Conservation (phyloP, 2,888 invertebrate genomes). For the Athrips mouffetella region DNA sequence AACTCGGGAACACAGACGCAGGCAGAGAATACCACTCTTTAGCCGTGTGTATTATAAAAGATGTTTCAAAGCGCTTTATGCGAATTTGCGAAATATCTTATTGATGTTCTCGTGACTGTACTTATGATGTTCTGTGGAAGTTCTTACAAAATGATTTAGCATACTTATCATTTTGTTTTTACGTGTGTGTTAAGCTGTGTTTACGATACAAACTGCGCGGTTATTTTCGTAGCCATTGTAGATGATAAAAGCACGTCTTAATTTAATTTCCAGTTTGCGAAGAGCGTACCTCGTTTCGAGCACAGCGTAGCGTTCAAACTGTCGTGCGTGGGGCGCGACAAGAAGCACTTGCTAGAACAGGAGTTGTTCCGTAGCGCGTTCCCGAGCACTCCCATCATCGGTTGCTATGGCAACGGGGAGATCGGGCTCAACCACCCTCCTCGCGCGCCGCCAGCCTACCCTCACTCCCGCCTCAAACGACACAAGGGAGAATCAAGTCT, state of each 20-base stretch:
- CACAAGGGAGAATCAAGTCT: constrained; percentile 42
- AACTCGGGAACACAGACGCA: too few species aligned
- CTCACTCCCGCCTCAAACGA: constrained; percentile 30
- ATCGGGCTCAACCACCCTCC: constrained; percentile 57
- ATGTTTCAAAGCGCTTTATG: too few species aligned
- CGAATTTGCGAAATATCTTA: too few species aligned
- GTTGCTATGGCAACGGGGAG: constrained; percentile 71
- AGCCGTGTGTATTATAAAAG: too few species aligned
- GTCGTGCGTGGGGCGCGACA: constrained; percentile 65
- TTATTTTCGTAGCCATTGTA: constrained; percentile 17
- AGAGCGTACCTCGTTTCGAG: constrained; percentile 57
- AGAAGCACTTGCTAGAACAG: constrained; percentile 58
- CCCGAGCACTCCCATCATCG: constrained; percentile 56
- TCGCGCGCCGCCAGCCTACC: constrained; percentile 24
- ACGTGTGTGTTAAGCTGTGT: too few species aligned
- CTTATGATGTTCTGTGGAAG: too few species aligned
- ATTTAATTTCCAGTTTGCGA: constrained; percentile 60
- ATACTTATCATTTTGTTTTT: not conserved
- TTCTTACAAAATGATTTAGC: too few species aligned
- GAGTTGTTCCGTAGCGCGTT: constrained; percentile 56
- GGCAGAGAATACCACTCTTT: too few species aligned
- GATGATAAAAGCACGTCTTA: too few species aligned
- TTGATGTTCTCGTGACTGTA: too few species aligned
- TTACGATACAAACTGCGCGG: too few species aligned
- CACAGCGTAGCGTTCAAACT: constrained; percentile 62